Conservation (phyloP, 2,888 invertebrate genomes). For the Sicus ferrugineus region DNA sequence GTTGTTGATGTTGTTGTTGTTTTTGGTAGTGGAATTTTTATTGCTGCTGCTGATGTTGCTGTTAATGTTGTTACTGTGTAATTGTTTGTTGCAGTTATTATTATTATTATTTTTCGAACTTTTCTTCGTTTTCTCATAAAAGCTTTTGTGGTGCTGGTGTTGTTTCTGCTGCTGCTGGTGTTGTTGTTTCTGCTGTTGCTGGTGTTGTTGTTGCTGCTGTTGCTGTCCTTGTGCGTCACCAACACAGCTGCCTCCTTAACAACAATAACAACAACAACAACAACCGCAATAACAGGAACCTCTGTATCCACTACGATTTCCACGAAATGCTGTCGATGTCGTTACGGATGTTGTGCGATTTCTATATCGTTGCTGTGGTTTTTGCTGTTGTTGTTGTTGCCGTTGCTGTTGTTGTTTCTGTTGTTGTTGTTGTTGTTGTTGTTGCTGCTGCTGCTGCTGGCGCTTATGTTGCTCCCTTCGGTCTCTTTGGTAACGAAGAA, state of each 20-base stretch:
- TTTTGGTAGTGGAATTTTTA: slow-evolving; percentile 36
- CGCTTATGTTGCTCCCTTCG: slow-evolving; percentile 21
- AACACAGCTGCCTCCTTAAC: slow-evolving; percentile 4
- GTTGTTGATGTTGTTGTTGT: slow-evolving; percentile 7
- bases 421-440: slow-evolving; percentile 19
- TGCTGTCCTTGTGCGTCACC: neutral
- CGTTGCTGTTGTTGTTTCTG: slow-evolving; percentile 36
- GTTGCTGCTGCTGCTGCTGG: neutral
- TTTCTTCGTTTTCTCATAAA: neutral
- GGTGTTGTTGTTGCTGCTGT: neutral
- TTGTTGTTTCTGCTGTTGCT: neutral
- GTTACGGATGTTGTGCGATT: slow-evolving; percentile 10
- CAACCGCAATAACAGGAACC: neutral
- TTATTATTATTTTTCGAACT: neutral
- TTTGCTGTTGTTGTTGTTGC: neutral
- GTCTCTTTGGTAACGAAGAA: neutral
- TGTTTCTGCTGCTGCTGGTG: slow-evolving; percentile 22
- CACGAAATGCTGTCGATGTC: slow-evolving; percentile 5
- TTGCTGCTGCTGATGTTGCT: slow-evolving; percentile 10
- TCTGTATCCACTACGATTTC: slow-evolving; percentile 3
- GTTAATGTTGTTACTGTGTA: neutral
- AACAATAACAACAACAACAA: slow-evolving; percentile 6
- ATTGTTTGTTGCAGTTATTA: neutral
- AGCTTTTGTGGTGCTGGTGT: slow-evolving; percentile 19
- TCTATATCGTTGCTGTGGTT: neutral